These are phyloP conservation scores for Oedothorax gibbosus DNA, from an alignment of 1,140 invertebrate genomes.

Conservation along the genomic window DNA sequence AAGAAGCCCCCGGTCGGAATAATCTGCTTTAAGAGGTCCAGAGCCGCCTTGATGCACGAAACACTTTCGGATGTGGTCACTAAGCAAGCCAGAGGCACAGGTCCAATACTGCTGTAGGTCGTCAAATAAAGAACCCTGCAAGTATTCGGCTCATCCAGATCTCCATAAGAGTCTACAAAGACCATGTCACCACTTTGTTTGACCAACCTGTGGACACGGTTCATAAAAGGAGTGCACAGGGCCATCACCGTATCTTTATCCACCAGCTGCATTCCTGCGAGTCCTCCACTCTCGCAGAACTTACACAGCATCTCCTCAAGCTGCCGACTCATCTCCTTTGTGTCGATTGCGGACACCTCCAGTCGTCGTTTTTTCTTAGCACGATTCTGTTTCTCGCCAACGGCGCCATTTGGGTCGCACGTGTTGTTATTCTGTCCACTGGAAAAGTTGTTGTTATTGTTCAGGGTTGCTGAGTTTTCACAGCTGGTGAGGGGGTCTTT, in stretches of 20 bases:
- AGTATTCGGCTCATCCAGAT: slow-evolving; percentile 51
- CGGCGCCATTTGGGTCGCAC: neutral
- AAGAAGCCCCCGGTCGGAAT: slow-evolving; percentile 42
- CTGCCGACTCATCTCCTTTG: slow-evolving; percentile 30
- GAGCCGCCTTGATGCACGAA: slow-evolving; percentile 28
- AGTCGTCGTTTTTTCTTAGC: slow-evolving; percentile 41
- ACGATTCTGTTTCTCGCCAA: neutral
- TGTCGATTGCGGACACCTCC: slow-evolving; percentile 18
- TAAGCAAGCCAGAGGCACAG: slow-evolving; percentile 44
- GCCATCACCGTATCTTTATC: slow-evolving; percentile 43
- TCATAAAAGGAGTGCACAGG: slow-evolving; percentile 45
- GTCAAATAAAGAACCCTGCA: slow-evolving; percentile 45
- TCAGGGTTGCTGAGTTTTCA: slow-evolving; percentile 46
- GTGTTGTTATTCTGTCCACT: too few relatives aligned
- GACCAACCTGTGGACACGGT: slow-evolving; percentile 20
- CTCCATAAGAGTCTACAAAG: slow-evolving; percentile 54
- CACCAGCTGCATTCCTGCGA: slow-evolving; percentile 52
- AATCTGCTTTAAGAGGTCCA: slow-evolving; percentile 50
- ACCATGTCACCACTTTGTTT: slow-evolving; percentile 44
- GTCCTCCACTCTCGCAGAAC: slow-evolving; percentile 51
- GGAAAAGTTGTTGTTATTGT: too few relatives aligned
- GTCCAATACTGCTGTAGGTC: slow-evolving; percentile 40
- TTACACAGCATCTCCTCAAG: slow-evolving; percentile 44
- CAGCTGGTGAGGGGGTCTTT: slow-evolving; percentile 33
- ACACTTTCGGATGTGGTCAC: slow-evolving; percentile 26